phyloP scores from a whole-genome alignment of 2,888 invertebrate genomes.

The Hydropsyche betteni region DNA sequence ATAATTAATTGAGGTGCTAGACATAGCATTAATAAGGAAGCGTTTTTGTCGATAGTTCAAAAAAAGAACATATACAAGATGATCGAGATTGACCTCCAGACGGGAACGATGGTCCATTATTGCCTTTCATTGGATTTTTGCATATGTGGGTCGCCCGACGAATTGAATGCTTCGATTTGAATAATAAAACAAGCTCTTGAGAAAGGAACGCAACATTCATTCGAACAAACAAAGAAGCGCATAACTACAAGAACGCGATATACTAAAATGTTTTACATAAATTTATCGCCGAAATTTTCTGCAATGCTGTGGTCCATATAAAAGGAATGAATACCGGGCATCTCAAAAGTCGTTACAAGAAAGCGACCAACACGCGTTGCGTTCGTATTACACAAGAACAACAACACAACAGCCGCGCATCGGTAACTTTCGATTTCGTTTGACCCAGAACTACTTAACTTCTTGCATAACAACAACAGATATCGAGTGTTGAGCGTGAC shows the following conservation, averaged over 20 bases:
- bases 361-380: background rate
- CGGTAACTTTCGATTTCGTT: slow-evolving; percentile 29
- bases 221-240: slow-evolving; percentile 1
- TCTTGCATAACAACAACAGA: slow-evolving; percentile 27
- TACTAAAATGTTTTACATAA: background rate
- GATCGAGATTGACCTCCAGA: slow-evolving; percentile 25
- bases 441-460: slow-evolving; percentile 31
- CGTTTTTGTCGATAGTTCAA: background rate
- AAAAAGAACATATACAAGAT: background rate
- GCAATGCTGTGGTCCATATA: background rate
- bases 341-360: slow-evolving; percentile 1
- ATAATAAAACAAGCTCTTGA: slow-evolving; percentile 22
- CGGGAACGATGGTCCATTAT: slow-evolving; percentile 17
- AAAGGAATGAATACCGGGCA: background rate
- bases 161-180: slow-evolving; percentile 26
- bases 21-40: background rate
- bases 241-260: background rate
- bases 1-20: slow-evolving; percentile 7
- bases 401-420: slow-evolving; percentile 25
- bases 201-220: slow-evolving; percentile 8
- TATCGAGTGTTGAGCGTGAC: slow-evolving; percentile 12
- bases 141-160: slow-evolving; percentile 21
- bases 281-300: background rate
- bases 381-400: slow-evolving; percentile 1
- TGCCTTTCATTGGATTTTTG: slow-evolving; percentile 11